Base-by-base conservation (phyloP, 2,888 invertebrate species). In the Cabera pusaria region DNA sequence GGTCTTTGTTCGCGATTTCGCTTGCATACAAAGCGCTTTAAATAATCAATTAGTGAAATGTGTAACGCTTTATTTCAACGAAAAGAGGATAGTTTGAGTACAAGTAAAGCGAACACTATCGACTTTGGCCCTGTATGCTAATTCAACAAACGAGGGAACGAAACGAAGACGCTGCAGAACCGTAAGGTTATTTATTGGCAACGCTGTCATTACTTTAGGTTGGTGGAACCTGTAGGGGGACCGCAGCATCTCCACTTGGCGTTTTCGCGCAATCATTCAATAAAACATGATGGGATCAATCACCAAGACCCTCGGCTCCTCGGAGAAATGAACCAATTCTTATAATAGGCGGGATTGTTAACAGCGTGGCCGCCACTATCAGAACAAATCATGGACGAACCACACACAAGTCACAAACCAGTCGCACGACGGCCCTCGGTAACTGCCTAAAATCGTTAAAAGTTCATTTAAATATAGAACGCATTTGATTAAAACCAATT, bases 221-320 rank as follows among this genome's bases (percentile, higher is more conserved):
- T 73, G 65, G 56, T 70, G 66, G 65, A 63, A 63, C 64, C 67
- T 61, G 63, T 36, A 66, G 79, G 82, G 82, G 86, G 85, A 63
- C 71, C 64, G 52, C 67, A 64, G 56, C 71, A 70, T 81, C 80
- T 82, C 68, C 68, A 64, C 58, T 69, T 62, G 72, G 70, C 77
- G 75, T 79, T 81, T 87, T 87, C 81, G 86, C 84, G 82, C 87
- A 88, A 88, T 88, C 87, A 87, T 88, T 77, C 87, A 88, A 88
- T 88, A 80, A 53, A 87, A 81, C 79, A 43, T 77, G 81, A 85
- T 86, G 75, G 75, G 70, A 65, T 72, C 80, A 86, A 81, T 86
- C 87, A 76, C 76, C 73, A 75, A 80, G 82, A 81, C 86, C 84
- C 87, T 84, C 84, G 60, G 63, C 74, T 76, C 68, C 75, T 77